A percentile compares a stretch with the other conserved stretches of the same genome.
These are phyloP conservation scores for Drosophila setosimentum DNA, from an alignment of 2,888 invertebrate genomes.

Conservation along the genomic window DNA sequence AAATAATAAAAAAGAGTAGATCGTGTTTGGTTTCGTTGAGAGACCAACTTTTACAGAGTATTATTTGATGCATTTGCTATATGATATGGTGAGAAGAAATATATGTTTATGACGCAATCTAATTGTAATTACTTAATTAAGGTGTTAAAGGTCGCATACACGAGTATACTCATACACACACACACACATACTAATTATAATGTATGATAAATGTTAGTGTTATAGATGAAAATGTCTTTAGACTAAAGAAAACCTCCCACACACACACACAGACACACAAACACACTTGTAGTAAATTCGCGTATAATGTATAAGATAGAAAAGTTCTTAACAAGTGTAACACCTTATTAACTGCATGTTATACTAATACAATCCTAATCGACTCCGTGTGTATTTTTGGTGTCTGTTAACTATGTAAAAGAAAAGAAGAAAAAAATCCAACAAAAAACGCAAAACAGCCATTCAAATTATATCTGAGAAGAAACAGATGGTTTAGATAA, in stretches of 20 bases:
- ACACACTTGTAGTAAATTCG: conserved; percentile 18
- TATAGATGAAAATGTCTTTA: conserved; percentile 40
- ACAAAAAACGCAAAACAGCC: conserved; percentile 24
- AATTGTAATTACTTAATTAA: conserved; percentile 62
- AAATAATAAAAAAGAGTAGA: conserved; percentile 17
- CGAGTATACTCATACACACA: conserved; percentile 14
- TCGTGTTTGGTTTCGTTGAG: conserved; percentile 47
- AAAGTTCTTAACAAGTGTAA: conserved; percentile 44
- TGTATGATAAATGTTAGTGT: conserved; percentile 54
- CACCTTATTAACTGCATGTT: conserved; percentile 48
- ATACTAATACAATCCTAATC: conserved; percentile 36
- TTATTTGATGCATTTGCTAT: conserved; percentile 58
- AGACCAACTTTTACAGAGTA: conserved; percentile 56
- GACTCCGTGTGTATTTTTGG: conserved; percentile 64
- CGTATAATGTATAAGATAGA: conserved; percentile 20
- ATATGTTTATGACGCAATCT: conserved; percentile 65
- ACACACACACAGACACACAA: not conserved
- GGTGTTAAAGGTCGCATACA: conserved; percentile 55
- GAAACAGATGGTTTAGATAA: conserved; percentile 22
- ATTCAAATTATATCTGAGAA: conserved; percentile 18
- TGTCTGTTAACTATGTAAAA: conserved; percentile 62
- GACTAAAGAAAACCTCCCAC: conserved; percentile 17
- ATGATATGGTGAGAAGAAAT: conserved; percentile 35
- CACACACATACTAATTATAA: conserved; percentile 11
- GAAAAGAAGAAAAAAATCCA: conserved; percentile 13